phyloP scores from a whole-genome alignment of 2,888 invertebrate species.

The Fragum fragum region DNA sequence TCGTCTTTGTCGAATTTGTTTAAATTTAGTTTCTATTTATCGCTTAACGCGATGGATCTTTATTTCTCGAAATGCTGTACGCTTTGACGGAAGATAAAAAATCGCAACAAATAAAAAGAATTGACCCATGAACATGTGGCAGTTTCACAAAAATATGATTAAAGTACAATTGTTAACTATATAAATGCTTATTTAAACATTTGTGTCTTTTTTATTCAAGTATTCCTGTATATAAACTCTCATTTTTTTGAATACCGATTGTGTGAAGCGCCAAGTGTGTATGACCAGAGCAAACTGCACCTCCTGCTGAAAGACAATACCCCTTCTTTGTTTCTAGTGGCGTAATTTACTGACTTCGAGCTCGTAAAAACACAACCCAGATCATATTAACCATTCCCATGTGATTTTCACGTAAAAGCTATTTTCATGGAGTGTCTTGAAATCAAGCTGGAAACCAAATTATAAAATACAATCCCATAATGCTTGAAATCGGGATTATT shows the following conservation, averaged over 20 bases:
- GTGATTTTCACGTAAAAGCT: slow-evolving; percentile 27
- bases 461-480: slow-evolving; percentile 30
- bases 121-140: too few species aligned
- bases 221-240: too few species aligned
- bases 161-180: too few species aligned
- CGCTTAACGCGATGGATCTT: neutral
- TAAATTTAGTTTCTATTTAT: slow-evolving; percentile 19
- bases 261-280: slow-evolving; percentile 9
- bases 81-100: too few species aligned
- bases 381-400: slow-evolving; percentile 31
- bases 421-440: slow-evolving; percentile 26
- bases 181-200: too few species aligned
- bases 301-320: slow-evolving; percentile 22
- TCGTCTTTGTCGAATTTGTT: slow-evolving; percentile 22
- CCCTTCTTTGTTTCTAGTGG: slow-evolving; percentile 25
- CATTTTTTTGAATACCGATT: neutral
- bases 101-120: too few species aligned
- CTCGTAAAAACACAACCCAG: slow-evolving; percentile 30
- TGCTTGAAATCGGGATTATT: slow-evolving; percentile 32
- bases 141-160: too few species aligned
- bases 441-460: slow-evolving; percentile 33
- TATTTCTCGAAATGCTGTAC: neutral
- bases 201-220: too few species aligned
- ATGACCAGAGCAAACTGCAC: neutral
- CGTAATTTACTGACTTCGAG: slow-evolving; percentile 22